Conservation (phyloP, 2,888 invertebrate genomes). For the Invenusta paracnida region DNA sequence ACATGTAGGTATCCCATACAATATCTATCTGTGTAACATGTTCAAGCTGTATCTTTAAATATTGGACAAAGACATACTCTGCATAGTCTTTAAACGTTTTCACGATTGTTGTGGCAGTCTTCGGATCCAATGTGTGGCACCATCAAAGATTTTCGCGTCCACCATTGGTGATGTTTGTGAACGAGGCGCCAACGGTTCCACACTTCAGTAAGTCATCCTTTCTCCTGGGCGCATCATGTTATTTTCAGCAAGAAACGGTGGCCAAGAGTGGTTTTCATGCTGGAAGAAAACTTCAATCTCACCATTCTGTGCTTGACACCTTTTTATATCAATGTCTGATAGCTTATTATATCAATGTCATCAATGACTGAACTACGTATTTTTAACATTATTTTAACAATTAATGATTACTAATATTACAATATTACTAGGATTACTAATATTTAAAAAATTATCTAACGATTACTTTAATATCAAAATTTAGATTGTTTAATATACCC, state of each 20-base stretch:
- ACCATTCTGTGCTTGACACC: too few species aligned
- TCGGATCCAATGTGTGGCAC: constrained; percentile 45
- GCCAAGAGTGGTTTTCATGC: too few species aligned
- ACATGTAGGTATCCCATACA: constrained; percentile 46
- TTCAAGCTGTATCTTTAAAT: constrained; percentile 42
- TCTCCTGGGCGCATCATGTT: constrained; percentile 30
- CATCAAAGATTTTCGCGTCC: constrained; percentile 44
- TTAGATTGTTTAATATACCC: too few species aligned
- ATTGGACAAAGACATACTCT: constrained; percentile 42
- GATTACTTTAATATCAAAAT: too few species aligned
- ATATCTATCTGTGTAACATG: constrained; percentile 45
- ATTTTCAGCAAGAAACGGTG: background rate
- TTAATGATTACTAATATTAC: too few species aligned
- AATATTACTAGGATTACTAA: too few species aligned
- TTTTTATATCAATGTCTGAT: too few species aligned
- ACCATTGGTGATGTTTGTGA: constrained; percentile 11
- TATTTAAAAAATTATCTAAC: too few species aligned
- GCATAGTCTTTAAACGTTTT: constrained; percentile 44
- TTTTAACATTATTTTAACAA: too few species aligned
- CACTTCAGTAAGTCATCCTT: constrained; percentile 34
- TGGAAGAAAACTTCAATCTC: too few species aligned
- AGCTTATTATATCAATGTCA: too few species aligned
- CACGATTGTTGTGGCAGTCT: constrained; percentile 43
- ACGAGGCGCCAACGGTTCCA: background rate
- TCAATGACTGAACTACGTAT: too few species aligned